Evolutionary conservation across 2,113 vertebrate species (phyloP), one percentile per base, ranked within the genome.

Genomic region (Calyptommatus sinebrachiatus): DNA sequence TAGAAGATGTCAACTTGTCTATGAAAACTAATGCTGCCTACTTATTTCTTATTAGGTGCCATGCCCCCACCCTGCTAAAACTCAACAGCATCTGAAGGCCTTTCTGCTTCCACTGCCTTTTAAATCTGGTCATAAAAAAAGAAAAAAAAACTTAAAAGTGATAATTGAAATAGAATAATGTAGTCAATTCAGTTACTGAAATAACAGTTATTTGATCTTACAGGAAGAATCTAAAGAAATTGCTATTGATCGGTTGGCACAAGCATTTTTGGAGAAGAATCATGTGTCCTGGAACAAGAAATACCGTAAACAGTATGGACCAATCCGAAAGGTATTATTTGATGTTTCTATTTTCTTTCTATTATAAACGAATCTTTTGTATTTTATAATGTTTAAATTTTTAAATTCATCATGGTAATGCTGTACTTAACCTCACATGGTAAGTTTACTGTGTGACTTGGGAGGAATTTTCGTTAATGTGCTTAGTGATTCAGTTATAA

Each of bases 201-300:
- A 0, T 20, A 18, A 63, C 70, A 68, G 1, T 16, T 86, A 84
- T 85, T 45, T 85, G 21, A 86, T 82, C 80, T 31, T 16, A 5
- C 84, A 96, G 94, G 94, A 93, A 85, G 88, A 92, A 46, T 83
- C 28, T 12, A 92, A 89, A 76, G 81, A 89, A 81, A 91, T 95
- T 65, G 76, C 92, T 0, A 48, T 98, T 76, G 97, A 99, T 90
- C 97, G 97, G 18, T 88, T 99, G 63, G 96, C 97, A 57, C 97
- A 99, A 89, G 99, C 96, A 86, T 88, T 99, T n/a, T 84, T 97
- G 92, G 94, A 97, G 87, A 97, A 95, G 85, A 95, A 91, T 60
- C 96, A 97, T 21, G 87, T 94, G 35, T 97, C 98, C 10, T 99
- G 98, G 98, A 98, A 96, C 90, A 99, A 98, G 92, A 97, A 94